Evolutionary conservation across 1,140 invertebrate genomes (phyloP).

Genomic region (Achatina immaculata): DNA sequence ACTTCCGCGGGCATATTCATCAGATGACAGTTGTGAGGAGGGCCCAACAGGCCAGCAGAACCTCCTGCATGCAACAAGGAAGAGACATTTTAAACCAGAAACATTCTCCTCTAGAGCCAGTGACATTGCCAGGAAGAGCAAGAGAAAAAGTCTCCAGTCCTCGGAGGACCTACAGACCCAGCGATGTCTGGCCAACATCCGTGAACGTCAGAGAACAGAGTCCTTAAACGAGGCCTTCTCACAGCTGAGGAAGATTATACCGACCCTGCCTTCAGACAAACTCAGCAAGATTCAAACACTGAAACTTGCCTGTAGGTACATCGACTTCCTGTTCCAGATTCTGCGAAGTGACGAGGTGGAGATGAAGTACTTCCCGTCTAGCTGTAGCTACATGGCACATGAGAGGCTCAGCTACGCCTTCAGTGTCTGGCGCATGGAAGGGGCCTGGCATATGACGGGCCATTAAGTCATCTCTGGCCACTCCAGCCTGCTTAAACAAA

Average conservation of each 20-base stretch:
- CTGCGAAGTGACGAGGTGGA: constrained; percentile 62
- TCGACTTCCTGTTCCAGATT: constrained; percentile 88
- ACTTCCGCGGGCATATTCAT: constrained; percentile 28
- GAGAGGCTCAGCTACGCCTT: constrained; percentile 94
- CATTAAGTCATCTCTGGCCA: too few relatives aligned
- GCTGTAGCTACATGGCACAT: constrained; percentile 83
- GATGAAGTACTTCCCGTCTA: constrained; percentile 66
- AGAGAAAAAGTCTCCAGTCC: constrained; percentile 50
- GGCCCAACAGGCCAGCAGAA: not conserved
- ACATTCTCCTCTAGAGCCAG: not conserved
- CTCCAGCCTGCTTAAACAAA: too few relatives aligned
- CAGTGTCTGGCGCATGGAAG: constrained; percentile 96
- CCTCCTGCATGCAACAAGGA: not conserved
- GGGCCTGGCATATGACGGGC: constrained; percentile 83
- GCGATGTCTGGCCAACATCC: constrained; percentile 92
- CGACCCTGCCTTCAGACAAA: constrained; percentile 96
- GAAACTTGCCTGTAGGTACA: constrained; percentile 83
- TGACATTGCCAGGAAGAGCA: constrained; percentile 26
- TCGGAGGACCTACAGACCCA: constrained; percentile 75
- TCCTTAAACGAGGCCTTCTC: constrained; percentile 96
- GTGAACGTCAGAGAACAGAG: constrained; percentile 94
- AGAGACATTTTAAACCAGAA: constrained; percentile 7
- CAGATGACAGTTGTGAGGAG: constrained; percentile 21
- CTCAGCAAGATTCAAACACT: constrained; percentile 98
- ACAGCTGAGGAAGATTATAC: constrained; percentile 91